Conservation (phyloP, 2,797 vertebrate species). For the Acrocephalus scirpaceus region DNA sequence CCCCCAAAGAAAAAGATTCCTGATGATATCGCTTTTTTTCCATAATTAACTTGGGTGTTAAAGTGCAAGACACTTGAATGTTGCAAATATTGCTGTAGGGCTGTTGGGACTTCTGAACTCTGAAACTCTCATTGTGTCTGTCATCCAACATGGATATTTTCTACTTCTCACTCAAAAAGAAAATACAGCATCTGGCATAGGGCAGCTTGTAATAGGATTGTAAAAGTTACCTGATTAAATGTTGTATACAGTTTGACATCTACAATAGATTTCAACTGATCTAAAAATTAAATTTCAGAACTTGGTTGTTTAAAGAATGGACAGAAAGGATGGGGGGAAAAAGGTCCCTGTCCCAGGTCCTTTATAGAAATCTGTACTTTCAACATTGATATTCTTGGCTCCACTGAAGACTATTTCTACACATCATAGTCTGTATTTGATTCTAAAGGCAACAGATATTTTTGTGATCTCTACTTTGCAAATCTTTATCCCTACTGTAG, state of each 20-base stretch:
- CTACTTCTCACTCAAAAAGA: background rate
- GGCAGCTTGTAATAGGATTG: background rate
- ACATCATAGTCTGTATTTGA: background rate
- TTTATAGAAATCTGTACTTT: background rate
- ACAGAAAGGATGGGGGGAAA: background rate
- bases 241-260: background rate
- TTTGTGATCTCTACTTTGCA: background rate
- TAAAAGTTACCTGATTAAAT: constrained; percentile 12
- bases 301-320: background rate
- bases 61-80: background rate
- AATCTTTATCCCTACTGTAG: background rate
- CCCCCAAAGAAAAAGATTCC: background rate
- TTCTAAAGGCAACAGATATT: background rate
- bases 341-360: background rate
- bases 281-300: constrained; percentile 41
- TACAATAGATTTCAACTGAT: background rate
- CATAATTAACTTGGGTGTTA: background rate
- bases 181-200: background rate
- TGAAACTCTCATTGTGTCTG: background rate
- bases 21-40: background rate
- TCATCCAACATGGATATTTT: background rate
- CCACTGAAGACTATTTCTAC: background rate
- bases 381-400: background rate
- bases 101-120: background rate
- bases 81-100: background rate